Base-by-base conservation (phyloP, 2,888 invertebrate genomes). In the Chromoteleia sp. region DNA sequence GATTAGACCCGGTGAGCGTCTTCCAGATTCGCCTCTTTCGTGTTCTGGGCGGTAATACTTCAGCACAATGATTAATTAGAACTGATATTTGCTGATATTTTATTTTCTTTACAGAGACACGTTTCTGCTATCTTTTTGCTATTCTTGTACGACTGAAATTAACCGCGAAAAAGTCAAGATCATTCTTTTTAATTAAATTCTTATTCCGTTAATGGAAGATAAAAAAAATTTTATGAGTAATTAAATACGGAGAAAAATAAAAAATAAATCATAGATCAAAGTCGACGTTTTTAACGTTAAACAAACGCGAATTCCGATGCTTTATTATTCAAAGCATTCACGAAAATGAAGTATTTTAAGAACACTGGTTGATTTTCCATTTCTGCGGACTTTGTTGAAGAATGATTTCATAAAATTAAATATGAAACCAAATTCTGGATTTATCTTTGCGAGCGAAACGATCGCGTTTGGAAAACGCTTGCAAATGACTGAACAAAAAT, bases 21-120 rank as follows among this genome's bases (percentile, higher is more conserved):
- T 75, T 75, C 48, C 29, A 75, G 65, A 75, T 75, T 65, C 65
- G 75, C 75, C 75, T 75, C 43, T 75, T 75, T 67, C 75, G 50
- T 75, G 75, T 75, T 59, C 67, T 30, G 67, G 75, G 75, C 65
- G 75, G 65, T 48, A 14, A 65, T 58, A 21, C 65, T 41, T 59
- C 50, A 41, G 65, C 48, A 59, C 50, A 75, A 75, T 75, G 58
- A 75, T 67, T 58, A 45, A 45, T 39, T 58, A 56, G 56, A 30
- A 5, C 41, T 19, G 19, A 50, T 52, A 73, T 29, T 50, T 29
- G n/a, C n/a, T n/a, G n/a, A n/a, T 52, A 1, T 21, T 56, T 58
- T n/a, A 17, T 41, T 15, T 12, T 29, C 19, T 52, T 43, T 8
- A 6, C 8, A 12, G 12, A 7, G 6, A 5, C 8, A 14, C 8